Base-by-base conservation (phyloP, 2,888 invertebrate genomes). In the Lacanobia wlatinum region DNA sequence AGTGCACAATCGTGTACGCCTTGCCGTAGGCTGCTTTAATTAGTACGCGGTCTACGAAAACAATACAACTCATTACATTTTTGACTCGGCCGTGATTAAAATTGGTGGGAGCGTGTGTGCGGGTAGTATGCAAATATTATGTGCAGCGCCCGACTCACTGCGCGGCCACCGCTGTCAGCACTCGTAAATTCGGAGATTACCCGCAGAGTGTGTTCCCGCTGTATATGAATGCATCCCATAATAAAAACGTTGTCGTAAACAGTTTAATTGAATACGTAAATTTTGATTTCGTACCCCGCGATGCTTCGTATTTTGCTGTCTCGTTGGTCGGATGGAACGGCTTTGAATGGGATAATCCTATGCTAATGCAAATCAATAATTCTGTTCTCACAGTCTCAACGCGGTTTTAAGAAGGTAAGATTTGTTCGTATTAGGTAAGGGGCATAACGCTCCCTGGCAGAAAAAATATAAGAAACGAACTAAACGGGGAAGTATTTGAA, bases 161-260 rank as follows among this genome's bases (percentile, higher is more conserved):
- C 68, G 62, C 48, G 69, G 55, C 55, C 62, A 55, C 50, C 78
- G 73, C 74, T 76, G 76, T 82, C 85, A 75, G 80, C 78, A 81
- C 80, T 84, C 87, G 80, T 86, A 83, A 86, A 87, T 86, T 84
- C 70, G 74, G 80, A 76, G 84, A 85, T 84, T 84, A 80, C 82
- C 78, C 81, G 77, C 78, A 70, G 81, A 65, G 83, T 74, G 78
- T 83, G 71, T 74, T 74, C 72, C 59, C 72, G 78, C 78, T 77
- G 71, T 67, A 81, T 76, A 66, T 73, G 73, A 79, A 79, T 78
- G 69, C 79, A 82, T 74, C 50, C 69, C 72, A 62, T 82, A 79
- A 78, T 80, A 84, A 81, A 86, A 87, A 78, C 73, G 73, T 68
- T 70, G 67, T 75, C 76, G 74, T 75, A 70, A 70, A 78, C 74